A percentile compares a stretch with the other conserved stretches of the same genome.
Conservation (phyloP, 2,888 invertebrate genomes). For the Melikaiella ostensackeni region DNA sequence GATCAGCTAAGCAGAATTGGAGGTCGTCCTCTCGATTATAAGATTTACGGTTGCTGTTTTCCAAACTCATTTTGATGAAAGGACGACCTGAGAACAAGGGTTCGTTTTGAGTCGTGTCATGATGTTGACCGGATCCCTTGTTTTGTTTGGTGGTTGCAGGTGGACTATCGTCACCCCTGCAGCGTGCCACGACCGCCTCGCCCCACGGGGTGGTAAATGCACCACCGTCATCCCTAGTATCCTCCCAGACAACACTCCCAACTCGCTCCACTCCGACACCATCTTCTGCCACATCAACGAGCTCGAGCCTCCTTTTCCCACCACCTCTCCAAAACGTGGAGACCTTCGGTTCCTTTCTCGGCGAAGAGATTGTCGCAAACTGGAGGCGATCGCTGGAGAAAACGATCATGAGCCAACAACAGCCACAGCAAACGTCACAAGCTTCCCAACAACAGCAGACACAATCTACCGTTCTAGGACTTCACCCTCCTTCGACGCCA, state of each 20-base stretch:
- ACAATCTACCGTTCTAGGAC: slow-evolving; percentile 62
- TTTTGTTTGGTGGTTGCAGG: slow-evolving; percentile 76
- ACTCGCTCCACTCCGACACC: slow-evolving; percentile 75
- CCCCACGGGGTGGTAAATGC: slow-evolving; percentile 70
- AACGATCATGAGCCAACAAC: slow-evolving; percentile 74
- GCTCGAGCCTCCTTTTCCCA: slow-evolving; percentile 78
- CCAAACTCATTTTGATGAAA: slow-evolving; percentile 14
- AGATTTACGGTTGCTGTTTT: not conserved
- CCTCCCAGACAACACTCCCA: slow-evolving; percentile 71
- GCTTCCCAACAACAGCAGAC: slow-evolving; percentile 62
- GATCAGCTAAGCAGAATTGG: slow-evolving; percentile 54
- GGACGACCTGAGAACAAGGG: slow-evolving; percentile 50
- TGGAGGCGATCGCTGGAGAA: slow-evolving; percentile 86
- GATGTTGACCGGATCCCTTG: slow-evolving; percentile 70
- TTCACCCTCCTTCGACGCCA: slow-evolving; percentile 76
- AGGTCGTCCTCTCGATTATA: slow-evolving; percentile 49
- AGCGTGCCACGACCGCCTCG: slow-evolving; percentile 76
- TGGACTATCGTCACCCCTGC: slow-evolving; percentile 77
- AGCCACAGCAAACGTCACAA: slow-evolving; percentile 67
- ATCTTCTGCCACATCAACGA: slow-evolving; percentile 73
- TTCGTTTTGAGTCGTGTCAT: slow-evolving; percentile 53
- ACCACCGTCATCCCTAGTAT: slow-evolving; percentile 72
- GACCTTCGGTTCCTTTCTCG: slow-evolving; percentile 86
- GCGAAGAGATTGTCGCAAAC: slow-evolving; percentile 90
- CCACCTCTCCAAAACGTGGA: slow-evolving; percentile 84